Percentiles rank a stretch among this genome's conserved stretches.
Evolutionary conservation across 2,797 vertebrate species (phyloP).

Genomic region (Fundulus diaphanus): DNA sequence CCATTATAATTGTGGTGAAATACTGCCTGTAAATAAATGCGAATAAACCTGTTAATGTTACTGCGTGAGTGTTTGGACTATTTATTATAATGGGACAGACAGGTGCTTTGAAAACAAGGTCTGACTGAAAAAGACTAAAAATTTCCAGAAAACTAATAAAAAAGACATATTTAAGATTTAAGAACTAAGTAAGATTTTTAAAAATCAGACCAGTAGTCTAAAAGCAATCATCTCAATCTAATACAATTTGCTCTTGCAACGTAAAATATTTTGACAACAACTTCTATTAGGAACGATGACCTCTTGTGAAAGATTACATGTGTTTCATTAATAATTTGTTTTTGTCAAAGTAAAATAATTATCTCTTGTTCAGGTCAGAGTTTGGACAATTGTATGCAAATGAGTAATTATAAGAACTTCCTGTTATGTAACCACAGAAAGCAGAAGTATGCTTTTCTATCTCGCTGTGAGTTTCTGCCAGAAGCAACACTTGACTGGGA

Average conservation of each 20-base stretch:
- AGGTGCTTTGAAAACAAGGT: no score
- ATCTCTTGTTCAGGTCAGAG: not conserved
- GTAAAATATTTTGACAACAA: not conserved
- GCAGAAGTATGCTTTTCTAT: slow-evolving; percentile 43
- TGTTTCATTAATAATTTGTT: not conserved
- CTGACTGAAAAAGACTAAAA: no score
- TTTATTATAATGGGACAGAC: not conserved
- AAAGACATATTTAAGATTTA: not conserved
- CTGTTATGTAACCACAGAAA: slow-evolving; percentile 45
- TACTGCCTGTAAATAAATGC: not conserved
- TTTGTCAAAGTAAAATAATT: not conserved
- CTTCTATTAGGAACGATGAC: not conserved
- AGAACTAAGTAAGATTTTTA: not conserved
- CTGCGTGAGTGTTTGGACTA: not conserved
- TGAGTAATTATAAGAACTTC: slow-evolving; percentile 16
- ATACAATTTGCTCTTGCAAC: no score
- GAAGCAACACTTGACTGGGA: slow-evolving; percentile 16
- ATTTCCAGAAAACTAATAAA: no score
- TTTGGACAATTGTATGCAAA: not conserved
- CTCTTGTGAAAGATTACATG: not conserved
- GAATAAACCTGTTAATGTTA: not conserved
- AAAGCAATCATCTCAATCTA: not conserved
- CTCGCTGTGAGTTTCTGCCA: slow-evolving; percentile 45
- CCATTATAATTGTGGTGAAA: not conserved
- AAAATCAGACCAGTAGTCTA: not conserved